Evolutionary conservation across 1,140 invertebrate genomes (phyloP), one percentile per base, ranked within the genome.

Genomic region (Macrocentrus cingulum): DNA sequence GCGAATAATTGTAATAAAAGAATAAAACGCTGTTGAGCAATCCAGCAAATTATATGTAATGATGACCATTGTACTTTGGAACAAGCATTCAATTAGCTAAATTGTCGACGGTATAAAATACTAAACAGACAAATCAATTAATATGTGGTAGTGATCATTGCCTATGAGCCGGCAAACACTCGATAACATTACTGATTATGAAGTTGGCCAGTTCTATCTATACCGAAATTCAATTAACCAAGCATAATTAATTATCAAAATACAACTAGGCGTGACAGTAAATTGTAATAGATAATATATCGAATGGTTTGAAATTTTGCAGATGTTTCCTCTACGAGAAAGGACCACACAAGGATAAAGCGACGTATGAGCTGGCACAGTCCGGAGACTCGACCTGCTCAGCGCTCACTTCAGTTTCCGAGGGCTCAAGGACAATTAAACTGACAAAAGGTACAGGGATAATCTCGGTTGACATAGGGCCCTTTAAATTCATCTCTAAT

Each of bases 311-410:
- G 18, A n/a, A n/a, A n/a, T 74, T 59, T 81, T 82, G 56, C 75
- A 80, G 78, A 53, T 88, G 87, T 70, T 88, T 87, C 66, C 74
- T 87, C 2, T 85, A 82, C 62, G 82, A 84, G 48, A 83, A 84
- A 60, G 19, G 41, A 54, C 1, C 69, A 69, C 62, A 66, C 1
- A 70, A 44, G 18, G 66, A 71, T 19, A 78, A 76, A 48, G 66
- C 74, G 11, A 75, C 81, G 8, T 84, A 80, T 59, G 76, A 80
- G 32, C 70, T 86, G 32, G 70, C 85, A 53, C 69, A 87, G 58
- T 85, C 83, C 1, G 85, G 84, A 0, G 85, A 87, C 60, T 83
- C 85, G 2, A 84, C 83, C 0, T 87, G 85, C 62, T 83, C 80
- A 52, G 86, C 85, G 1, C 68, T 87, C 2, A 81, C 80, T 29